phyloP scores from a whole-genome alignment of 2,797 vertebrate species.

The Megalops cyprinoides region DNA sequence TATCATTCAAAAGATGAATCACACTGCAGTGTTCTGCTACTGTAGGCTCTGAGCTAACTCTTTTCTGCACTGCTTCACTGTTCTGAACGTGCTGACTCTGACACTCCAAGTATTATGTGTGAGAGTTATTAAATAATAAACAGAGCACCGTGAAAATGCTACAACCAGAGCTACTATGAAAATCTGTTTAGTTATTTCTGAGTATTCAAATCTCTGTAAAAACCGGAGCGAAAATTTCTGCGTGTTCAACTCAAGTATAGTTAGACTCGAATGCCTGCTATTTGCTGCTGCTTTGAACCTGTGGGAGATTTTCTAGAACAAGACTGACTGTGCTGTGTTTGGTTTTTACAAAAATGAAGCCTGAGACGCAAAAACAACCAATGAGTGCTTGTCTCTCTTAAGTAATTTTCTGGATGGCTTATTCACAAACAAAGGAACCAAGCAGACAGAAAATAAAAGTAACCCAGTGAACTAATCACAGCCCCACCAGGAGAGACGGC shows the following conservation, averaged over 20 bases:
- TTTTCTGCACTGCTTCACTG: not conserved
- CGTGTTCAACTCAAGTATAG: constrained; percentile 55
- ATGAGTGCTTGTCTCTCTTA: constrained; percentile 38
- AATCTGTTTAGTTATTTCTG: not conserved
- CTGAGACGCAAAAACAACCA: not conserved
- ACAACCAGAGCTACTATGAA: not conserved
- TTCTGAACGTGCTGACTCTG: not conserved
- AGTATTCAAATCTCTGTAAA: not conserved
- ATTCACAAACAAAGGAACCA: constrained; percentile 62
- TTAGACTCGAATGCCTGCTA: not conserved
- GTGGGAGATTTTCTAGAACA: not conserved
- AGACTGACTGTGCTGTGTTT: not conserved
- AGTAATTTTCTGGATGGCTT: constrained; percentile 63
- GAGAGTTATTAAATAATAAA: not conserved
- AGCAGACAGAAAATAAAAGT: constrained; percentile 49
- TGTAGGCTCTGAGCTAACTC: not conserved
- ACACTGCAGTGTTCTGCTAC: not conserved
- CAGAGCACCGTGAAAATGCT: not conserved
- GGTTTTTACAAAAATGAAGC: not conserved
- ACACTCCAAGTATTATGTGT: not conserved
- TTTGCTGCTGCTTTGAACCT: constrained; percentile 6
- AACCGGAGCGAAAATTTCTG: constrained; percentile 60
- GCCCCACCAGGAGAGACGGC: constrained; percentile 33
- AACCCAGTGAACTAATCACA: constrained; percentile 45
- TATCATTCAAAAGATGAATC: not conserved